phyloP scores from a whole-genome alignment of 1,140 invertebrate species.

The Contarinia nasturtii region DNA sequence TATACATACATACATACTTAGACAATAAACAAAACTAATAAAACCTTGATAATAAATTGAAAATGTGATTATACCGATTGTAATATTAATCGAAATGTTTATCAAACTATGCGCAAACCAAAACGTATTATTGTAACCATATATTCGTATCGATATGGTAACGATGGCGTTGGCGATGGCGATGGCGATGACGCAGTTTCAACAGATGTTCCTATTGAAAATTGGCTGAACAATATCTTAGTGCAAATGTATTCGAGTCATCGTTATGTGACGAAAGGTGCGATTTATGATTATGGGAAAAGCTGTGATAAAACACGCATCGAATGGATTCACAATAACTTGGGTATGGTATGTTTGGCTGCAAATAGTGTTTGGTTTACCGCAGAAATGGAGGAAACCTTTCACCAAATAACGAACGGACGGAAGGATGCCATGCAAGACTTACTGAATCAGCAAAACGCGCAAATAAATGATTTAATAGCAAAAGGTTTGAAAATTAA shows the following conservation, averaged over 20 bases:
- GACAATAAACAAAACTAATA: too few relatives aligned
- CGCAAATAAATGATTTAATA: constrained; percentile 69
- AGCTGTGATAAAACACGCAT: constrained; percentile 31
- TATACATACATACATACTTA: too few relatives aligned
- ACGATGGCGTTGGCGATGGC: too few relatives aligned
- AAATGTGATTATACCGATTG: background rate
- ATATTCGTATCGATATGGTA: too few relatives aligned
- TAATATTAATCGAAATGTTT: background rate
- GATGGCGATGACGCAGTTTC: too few relatives aligned
- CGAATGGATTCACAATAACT: constrained; percentile 74
- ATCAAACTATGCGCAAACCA: background rate
- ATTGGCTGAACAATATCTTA: constrained; percentile 76
- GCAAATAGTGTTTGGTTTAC: constrained; percentile 88
- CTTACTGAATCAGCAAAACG: constrained; percentile 58
- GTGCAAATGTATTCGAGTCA: constrained; percentile 69
- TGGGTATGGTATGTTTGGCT: constrained; percentile 71
- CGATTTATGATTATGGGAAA: constrained; percentile 68
- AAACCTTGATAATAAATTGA: constrained; percentile 7
- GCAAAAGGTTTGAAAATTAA: constrained; percentile 37
- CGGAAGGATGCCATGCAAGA: constrained; percentile 76
- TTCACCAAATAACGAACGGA: constrained; percentile 51
- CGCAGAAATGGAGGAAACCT: constrained; percentile 77
- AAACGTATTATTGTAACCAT: background rate
- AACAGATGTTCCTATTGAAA: constrained; percentile 56
- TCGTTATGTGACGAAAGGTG: constrained; percentile 69